Base-by-base conservation (phyloP, 2,113 vertebrate species). In the Willisornis vidua region DNA sequence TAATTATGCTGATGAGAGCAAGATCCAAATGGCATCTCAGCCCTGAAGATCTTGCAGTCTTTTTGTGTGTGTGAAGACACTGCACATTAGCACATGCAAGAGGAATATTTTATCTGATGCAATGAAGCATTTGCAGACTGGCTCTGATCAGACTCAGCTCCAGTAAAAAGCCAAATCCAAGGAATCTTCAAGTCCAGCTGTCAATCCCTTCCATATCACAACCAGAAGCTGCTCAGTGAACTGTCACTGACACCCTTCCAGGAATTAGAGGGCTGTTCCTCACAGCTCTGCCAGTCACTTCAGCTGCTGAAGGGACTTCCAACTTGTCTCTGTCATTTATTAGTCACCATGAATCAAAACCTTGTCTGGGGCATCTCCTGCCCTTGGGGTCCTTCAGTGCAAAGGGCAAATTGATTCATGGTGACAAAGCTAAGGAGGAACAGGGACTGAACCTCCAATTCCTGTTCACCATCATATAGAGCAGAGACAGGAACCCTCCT, bases 31-130 rank as follows among this genome's bases (percentile, higher is more conserved):
- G 49, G 58, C 35, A 51, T 7, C 58, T 5, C 12, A 63, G 8
- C 48, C 45, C 28, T 37, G 41, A 81, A 58, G 73, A 23, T 4
- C 23, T 39, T 26, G 22, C 7, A 23, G 6, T 5, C 2, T 33
- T 6, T 29, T 43, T 37, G 0, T 11, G 25, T 18, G 31, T 20
- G 35, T 31, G 67, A 39, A 20, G 33, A 41, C 0, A 4, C 9
- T 1, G 37, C 9, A 6, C 11, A 3, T 3, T 46, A 57, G 46
- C 13, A 23, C 22, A 22, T 5, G 29, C 1, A 2, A 20, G 65
- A 46, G 55, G 74, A 39, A 18, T 7, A 31, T 62, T 19, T 70
- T 26, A 57, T 33, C 52, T 61, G 58, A 14, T 28, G 8, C 6
- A 19, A 3, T 3, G 5, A 14, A 73, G 59, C 61, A 9, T 11